Evolutionary conservation across 2,113 vertebrate genomes (phyloP).

Genomic region (Pangasianodon gigas): DNA sequence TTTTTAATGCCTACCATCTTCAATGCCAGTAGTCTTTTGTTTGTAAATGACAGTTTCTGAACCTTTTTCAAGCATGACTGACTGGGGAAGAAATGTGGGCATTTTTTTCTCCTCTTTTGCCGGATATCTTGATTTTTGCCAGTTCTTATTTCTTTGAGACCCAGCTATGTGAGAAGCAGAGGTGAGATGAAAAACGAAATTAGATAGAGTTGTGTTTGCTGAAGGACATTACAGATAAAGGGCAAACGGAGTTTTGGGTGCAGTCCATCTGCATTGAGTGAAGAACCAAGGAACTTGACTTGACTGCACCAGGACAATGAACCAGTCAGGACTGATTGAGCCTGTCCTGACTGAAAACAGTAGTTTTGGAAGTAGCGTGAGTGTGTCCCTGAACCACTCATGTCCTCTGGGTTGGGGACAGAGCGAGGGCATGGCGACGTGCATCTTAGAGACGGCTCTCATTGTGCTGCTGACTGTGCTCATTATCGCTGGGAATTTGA

Average conservation of each 20-base stretch:
- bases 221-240: conserved; percentile 55
- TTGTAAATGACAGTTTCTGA: conserved; percentile 43
- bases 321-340: conserved; percentile 79
- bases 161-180: conserved; percentile 65
- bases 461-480: conserved; percentile 93
- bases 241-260: conserved; percentile 55
- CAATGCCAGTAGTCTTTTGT: neutral
- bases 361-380: conserved; percentile 71
- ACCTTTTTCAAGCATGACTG: conserved; percentile 66
- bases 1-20: conserved; percentile 21
- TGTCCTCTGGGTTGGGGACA: conserved; percentile 93
- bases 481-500: conserved; percentile 96
- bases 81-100: conserved; percentile 60
- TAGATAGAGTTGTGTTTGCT: conserved; percentile 57
- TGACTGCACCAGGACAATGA: conserved; percentile 82
- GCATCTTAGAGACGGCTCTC: conserved; percentile 90
- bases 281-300: conserved; percentile 52
- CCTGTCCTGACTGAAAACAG: conserved; percentile 80
- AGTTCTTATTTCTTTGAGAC: conserved; percentile 65
- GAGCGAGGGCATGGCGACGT: conserved; percentile 84
- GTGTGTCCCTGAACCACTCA: conserved; percentile 82
- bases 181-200: conserved; percentile 50
- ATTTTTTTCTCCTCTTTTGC: conserved; percentile 43
- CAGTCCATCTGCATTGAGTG: conserved; percentile 57
- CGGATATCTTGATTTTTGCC: conserved; percentile 49